Base-by-base conservation (phyloP, 2,113 vertebrate species). In the Oryzias javanicus region DNA sequence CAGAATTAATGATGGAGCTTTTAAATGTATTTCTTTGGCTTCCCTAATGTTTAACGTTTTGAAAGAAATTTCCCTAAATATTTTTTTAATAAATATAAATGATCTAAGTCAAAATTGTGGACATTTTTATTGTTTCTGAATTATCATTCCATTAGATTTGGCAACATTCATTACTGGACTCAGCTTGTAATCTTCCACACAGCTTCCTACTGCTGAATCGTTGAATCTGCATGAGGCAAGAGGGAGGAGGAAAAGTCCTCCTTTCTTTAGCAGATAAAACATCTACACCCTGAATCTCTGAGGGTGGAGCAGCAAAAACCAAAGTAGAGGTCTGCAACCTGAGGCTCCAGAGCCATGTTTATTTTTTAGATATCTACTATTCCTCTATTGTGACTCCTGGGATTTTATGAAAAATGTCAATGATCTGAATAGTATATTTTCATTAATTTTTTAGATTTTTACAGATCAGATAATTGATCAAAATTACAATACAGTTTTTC, bases 141-240 rank as follows among this genome's bases (percentile, higher is more conserved):
- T 66, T 13, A 45, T 45, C 12, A 60, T 56, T 25, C 35, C 52
- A 71, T 46, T 18, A 59, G 50, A 29, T 41, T 58, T 7, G 1
- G 14, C 29, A 7, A 50, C 40, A 49, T 54, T 27, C 49, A 20
- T 72, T 61, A 4, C 19, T 14, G 18, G n/a, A 50, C 24, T 17
- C 22, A 64, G 47, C 16, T n/a, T 52, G 52, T 52, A 61, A 51
- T 52, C 14, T 44, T 22, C 42, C 16, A 42, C 18, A 51, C 42
- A 62, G 41, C 49, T 51, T 16, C 42, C 56, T 27, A 8, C 4
- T 17, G 20, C 61, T 84, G 72, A 73, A 65, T 62, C 47, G 54
- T 24, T 27, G 1, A 56, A 50, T 59, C 56, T 73, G 76, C 74
- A n/a, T 80, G 79, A 85, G 46, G 16, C 52, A 74, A 57, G 55